Evolutionary conservation across 2,113 vertebrate species (phyloP).

Genomic region (Nothocercus julius): DNA sequence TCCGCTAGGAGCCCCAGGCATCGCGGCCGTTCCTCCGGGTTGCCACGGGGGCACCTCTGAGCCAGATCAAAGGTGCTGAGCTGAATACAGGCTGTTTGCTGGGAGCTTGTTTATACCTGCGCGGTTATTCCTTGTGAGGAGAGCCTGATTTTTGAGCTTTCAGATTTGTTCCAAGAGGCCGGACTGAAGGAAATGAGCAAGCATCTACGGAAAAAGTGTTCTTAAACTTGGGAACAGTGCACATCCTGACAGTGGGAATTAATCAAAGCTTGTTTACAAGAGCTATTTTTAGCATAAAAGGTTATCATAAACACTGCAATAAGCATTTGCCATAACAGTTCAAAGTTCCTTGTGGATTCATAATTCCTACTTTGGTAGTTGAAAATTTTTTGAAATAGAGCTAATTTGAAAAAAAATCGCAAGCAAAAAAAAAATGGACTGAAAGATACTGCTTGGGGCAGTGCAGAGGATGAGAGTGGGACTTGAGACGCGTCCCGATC

Average conservation of each 20-base stretch:
- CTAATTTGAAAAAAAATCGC: neutral
- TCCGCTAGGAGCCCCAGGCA: neutral
- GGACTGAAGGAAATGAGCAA: slow-evolving; percentile 77
- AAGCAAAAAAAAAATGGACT: neutral
- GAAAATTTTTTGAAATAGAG: neutral
- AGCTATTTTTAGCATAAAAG: slow-evolving; percentile 83
- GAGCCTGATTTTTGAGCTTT: slow-evolving; percentile 35
- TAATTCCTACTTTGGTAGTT: neutral
- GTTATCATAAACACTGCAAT: slow-evolving; percentile 62
- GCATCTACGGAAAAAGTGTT: slow-evolving; percentile 79
- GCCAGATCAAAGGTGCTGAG: slow-evolving; percentile 8
- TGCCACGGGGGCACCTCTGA: neutral
- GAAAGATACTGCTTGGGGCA: neutral
- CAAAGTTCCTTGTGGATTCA: slow-evolving; percentile 21
- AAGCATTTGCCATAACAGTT: slow-evolving; percentile 19
- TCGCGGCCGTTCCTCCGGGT: neutral
- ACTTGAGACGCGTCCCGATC: neutral
- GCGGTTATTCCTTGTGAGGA: slow-evolving; percentile 9
- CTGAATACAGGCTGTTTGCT: neutral
- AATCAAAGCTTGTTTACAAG: slow-evolving; percentile 82
- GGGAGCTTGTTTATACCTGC: slow-evolving; percentile 34
- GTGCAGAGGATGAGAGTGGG: neutral
- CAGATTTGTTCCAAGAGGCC: slow-evolving; percentile 47
- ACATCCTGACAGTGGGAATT: slow-evolving; percentile 83
- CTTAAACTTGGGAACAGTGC: slow-evolving; percentile 71